Base-by-base conservation (phyloP, 2,797 vertebrate species). In the Rhinella marina region DNA sequence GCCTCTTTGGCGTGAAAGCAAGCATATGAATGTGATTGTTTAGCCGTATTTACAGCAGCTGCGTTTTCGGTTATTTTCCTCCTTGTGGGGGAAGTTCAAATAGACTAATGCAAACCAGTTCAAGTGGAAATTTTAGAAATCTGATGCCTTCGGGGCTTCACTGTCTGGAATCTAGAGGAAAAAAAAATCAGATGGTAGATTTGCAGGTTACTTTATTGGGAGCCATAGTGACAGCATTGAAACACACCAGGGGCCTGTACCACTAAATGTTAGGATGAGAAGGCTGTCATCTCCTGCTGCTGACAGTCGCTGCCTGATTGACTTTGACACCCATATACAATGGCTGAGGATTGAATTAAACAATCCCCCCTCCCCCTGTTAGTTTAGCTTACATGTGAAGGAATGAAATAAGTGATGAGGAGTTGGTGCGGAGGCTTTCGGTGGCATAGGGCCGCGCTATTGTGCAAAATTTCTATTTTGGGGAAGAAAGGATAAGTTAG, bases 311-410 rank as follows among this genome's bases (percentile, higher is more conserved):
- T 57, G 25, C 59, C 56, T 68, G 72, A 87, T 82, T 87, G 70
- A 77, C 86, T 75, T 19, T 78, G 86, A 88, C 86, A 87, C 81
- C 72, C 27, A 41, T 66, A 29, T 50, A 76, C 81, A 78, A 82
- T 79, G 50, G 27, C 61, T 19, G 29, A 29, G 56, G 73, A 87
- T 57, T 81, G 32, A 80, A 81, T 81, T 73, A 81, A 73, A 59
- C 73, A 32, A 48, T 21, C 86, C 68, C 70, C 41, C n/a, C 70
- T 54, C 72, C 48, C 57, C 56, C 9, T 59, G 25, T 56, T 75
- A n/a, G 54, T 73, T 84, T 59, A 75, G 82, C 68, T 57, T 84
- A 61, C 83, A 62, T 25, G 83, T 85, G 82, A 50, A 76, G 82
- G 82, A 84, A 84, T 84, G 32, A 84, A 23, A 73, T 16, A 29